Evolutionary conservation across 2,113 vertebrate species (phyloP), one percentile per base, ranked within the genome.

Genomic region (Promerops cafer): DNA sequence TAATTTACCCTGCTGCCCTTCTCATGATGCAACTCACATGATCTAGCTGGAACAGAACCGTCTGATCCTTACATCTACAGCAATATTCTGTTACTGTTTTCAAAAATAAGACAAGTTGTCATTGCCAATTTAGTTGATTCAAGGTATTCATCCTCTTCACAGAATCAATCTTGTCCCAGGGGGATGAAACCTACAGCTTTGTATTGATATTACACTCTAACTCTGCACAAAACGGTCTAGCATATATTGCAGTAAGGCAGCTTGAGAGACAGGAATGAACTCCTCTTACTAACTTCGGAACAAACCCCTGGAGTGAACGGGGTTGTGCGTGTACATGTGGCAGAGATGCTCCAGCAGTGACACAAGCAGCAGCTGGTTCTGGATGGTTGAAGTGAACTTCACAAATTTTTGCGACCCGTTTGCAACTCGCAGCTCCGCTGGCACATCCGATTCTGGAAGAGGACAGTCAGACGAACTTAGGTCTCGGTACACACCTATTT

Each of bases 261-360:
- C 15, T 50, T 15, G 59, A 72, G 52, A 30, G 17, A 33, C 20
- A 54, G 35, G 56, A 45, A 72, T 30, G 33, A 78, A 27, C 13
- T 27, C 6, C 23, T 71, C 64, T 64, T 96, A 98, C 98, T 95
- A 79, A 99, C 99, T 98, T 98, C 98, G 99, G 92, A 99, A 99
- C 74, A 99, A 97, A 91, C 97, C 98, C 56, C 97, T 98, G 16
- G 99, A 99, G 35, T 97, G 98, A 4, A 98, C 94, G 0, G 98
- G 99, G 77, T 99, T 98, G 63, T 98, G 98, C 6, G 99, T 98
- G 16, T 99, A 99, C 74, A 99, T 97, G 26, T 98, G 99, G 96
- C 99, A 99, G 79, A 99, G 97, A 92, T 99, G 99, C 89, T 99
- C 99, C 76, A 99, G 97, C 66, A 99, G 95, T 1, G 99, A 99